phyloP scores from a whole-genome alignment of 2,797 vertebrate species.

The Tokudaia tokunoshimensis region DNA sequence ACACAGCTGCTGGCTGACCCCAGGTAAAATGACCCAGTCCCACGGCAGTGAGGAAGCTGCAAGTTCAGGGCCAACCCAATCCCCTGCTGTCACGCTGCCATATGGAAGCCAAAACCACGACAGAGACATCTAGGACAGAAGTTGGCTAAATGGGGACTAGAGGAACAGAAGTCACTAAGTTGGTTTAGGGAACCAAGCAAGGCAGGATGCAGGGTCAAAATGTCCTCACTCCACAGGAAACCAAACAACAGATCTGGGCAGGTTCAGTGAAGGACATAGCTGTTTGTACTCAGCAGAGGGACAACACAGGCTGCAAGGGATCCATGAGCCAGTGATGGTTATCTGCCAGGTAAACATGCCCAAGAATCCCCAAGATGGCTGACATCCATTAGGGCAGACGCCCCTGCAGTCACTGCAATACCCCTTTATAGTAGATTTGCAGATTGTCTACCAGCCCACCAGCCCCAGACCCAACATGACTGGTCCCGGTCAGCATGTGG shows the following conservation, averaged over 20 bases:
- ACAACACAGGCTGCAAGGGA: not conserved
- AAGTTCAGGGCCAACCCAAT: not conserved
- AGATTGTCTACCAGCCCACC: not conserved
- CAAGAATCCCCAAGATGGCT: not conserved
- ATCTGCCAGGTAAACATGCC: not conserved
- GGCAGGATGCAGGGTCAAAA: constrained; percentile 46
- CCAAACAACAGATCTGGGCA: constrained; percentile 28
- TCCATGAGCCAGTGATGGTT: not conserved
- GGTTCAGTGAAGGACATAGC: constrained; percentile 67
- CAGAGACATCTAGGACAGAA: constrained; percentile 48
- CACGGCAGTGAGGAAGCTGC: not conserved
- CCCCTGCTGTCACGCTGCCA: not conserved
- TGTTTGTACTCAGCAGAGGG: not conserved
- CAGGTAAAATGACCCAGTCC: not conserved
- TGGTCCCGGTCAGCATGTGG: no score
- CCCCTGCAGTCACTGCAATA: not conserved
- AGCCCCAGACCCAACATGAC: not conserved
- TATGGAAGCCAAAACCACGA: constrained; percentile 40
- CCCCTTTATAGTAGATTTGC: not conserved
- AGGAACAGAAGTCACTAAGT: constrained; percentile 50
- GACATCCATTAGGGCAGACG: not conserved
- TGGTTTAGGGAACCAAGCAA: constrained; percentile 17
- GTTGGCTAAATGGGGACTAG: not conserved
- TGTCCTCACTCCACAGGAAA: constrained; percentile 66
- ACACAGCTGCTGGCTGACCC: not conserved